phyloP scores from a whole-genome alignment of 92 coral and sea anemone species.

The Porites lobata region DNA sequence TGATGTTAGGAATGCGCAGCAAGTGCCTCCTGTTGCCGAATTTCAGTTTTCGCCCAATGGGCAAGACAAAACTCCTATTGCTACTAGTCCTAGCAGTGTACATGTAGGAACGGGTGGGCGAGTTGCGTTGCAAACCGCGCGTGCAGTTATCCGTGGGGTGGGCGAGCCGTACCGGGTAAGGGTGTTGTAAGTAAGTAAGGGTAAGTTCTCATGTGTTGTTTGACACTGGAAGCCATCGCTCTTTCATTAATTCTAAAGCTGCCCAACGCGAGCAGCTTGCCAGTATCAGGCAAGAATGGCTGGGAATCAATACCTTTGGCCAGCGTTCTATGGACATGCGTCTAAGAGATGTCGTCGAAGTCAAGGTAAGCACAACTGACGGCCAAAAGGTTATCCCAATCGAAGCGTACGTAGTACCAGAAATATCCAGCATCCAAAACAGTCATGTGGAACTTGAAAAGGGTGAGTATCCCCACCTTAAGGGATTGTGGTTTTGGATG shows the following conservation, averaged over 20 bases:
- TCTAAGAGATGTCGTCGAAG: conserved; percentile 44
- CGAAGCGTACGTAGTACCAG: conserved; percentile 64
- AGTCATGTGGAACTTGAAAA: conserved; percentile 45
- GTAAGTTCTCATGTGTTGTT: too few species aligned
- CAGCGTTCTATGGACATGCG: not conserved
- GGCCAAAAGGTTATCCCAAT: conserved; percentile 38
- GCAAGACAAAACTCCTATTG: too few species aligned
- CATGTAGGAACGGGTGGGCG: too few species aligned
- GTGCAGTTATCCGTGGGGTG: too few species aligned
- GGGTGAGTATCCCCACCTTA: conserved; percentile 30
- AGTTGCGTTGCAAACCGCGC: too few species aligned
- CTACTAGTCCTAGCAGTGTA: too few species aligned
- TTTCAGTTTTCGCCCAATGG: not conserved
- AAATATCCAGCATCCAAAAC: conserved; percentile 40
- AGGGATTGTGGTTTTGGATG: conserved; percentile 59
- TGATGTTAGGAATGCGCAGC: not conserved
- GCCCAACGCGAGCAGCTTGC: too few species aligned
- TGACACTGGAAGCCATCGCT: too few species aligned
- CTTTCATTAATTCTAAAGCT: too few species aligned
- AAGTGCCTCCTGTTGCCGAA: not conserved
- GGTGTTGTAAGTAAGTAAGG: too few species aligned
- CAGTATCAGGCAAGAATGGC: too few species aligned
- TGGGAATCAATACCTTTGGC: conserved; percentile 58
- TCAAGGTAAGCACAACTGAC: conserved; percentile 27
- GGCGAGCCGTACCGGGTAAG: too few species aligned